Evolutionary conservation across 1,140 invertebrate genomes (phyloP).

Genomic region (Microvelia longipes): DNA sequence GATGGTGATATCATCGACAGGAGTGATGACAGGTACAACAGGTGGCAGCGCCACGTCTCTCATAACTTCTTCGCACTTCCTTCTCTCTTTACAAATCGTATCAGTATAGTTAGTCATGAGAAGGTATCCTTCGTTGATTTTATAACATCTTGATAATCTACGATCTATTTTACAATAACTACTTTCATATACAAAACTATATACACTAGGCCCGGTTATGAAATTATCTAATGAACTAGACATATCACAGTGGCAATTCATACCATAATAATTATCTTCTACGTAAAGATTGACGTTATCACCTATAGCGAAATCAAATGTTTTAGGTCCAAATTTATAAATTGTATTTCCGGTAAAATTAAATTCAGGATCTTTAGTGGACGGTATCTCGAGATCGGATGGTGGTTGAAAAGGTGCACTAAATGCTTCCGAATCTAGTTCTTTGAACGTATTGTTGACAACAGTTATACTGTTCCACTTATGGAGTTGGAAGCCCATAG

Average conservation of each 20-base stretch:
- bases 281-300: slow-evolving; percentile 32
- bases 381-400: neutral
- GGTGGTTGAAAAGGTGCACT: slow-evolving; percentile 24
- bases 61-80: slow-evolving; percentile 13
- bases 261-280: slow-evolving; percentile 43
- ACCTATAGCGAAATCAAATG: slow-evolving; percentile 29
- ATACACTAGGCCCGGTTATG: slow-evolving; percentile 14
- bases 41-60: slow-evolving; percentile 14
- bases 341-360: slow-evolving; percentile 45
- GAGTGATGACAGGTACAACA: slow-evolving; percentile 12
- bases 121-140: slow-evolving; percentile 42
- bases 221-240: slow-evolving; percentile 29
- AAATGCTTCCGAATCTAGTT: slow-evolving; percentile 39
- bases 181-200: slow-evolving; percentile 35
- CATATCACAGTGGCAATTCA: slow-evolving; percentile 43
- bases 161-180: slow-evolving; percentile 45
- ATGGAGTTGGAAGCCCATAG: slow-evolving; percentile 38
- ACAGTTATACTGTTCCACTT: slow-evolving; percentile 45
- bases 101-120: slow-evolving; percentile 43
- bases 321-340: slow-evolving; percentile 33
- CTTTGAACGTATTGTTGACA: slow-evolving; percentile 44
- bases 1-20: slow-evolving; percentile 11
- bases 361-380: slow-evolving; percentile 30
- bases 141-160: slow-evolving; percentile 42
- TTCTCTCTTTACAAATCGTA: slow-evolving; percentile 36